Conservation (phyloP, 92 coral and sea anemone genomes). For the Blastomussa wellsi region DNA sequence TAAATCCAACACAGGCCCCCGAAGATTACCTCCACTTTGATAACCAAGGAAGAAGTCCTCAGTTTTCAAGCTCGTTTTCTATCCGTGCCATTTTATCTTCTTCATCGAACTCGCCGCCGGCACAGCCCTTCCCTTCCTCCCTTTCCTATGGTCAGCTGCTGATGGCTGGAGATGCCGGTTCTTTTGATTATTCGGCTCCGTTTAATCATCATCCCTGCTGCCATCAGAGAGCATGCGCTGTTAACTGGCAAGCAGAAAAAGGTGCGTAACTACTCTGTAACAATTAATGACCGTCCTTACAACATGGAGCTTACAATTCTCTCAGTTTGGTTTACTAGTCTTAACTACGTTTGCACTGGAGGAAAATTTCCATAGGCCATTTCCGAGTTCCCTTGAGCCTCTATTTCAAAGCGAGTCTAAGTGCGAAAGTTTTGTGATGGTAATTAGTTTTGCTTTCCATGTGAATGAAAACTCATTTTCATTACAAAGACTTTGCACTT, state of each 20-base stretch:
- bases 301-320: neutral
- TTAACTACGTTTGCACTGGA: neutral
- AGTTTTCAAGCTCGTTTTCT: slow-evolving; percentile 41
- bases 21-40: neutral
- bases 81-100: slow-evolving; percentile 44
- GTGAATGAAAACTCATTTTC: no score
- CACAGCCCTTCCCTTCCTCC: neutral
- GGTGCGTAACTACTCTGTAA: neutral
- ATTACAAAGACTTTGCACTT: no score
- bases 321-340: neutral
- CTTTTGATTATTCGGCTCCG: neutral
- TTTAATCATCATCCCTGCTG: slow-evolving; percentile 28
- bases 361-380: neutral
- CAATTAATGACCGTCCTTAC: neutral
- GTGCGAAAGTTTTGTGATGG: no score
- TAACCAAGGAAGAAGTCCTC: slow-evolving; percentile 5
- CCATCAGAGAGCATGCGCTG: slow-evolving; percentile 34
- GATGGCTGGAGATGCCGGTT: slow-evolving; percentile 6
- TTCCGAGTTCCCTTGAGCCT: no score
- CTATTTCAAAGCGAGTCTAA: no score
- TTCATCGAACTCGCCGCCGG: slow-evolving; percentile 3
- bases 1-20: neutral
- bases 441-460: no score
- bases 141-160: slow-evolving; percentile 10
- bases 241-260: slow-evolving; percentile 13